Base-by-base conservation (phyloP, 2,113 vertebrate genomes). In the Aegypius monachus region DNA sequence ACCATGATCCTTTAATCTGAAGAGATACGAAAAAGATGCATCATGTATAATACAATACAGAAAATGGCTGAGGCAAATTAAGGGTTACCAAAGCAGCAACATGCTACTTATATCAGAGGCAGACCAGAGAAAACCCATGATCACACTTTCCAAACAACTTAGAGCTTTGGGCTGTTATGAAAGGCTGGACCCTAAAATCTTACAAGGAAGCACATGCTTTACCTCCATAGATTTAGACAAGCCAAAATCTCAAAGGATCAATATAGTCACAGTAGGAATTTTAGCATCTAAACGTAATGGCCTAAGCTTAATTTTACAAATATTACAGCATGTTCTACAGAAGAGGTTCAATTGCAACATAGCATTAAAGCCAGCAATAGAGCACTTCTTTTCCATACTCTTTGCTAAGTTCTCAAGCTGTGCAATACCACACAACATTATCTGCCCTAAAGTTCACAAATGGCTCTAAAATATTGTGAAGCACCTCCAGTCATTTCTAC, bases 1-100 rank as follows among this genome's bases (percentile, higher is more conserved):
- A 99, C 99, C 99, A 99, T 6, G 99, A 99, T 61, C 99, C 99
- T 98, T 99, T 99, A 96, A 99, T 99, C 99, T 99, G 97, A 93
- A 98, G 94, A 98, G 89, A 98, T 71, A 97, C 62, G 62, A 95
- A 96, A 3, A 80, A 22, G 29, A 83, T 52, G 26, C 26, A 48
- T 86, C 56, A 95, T 34, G 93, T 40, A 61, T 10, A 77, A 43
- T 4, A 19, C 20, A 67, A 82, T 23, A 81, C 5, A 40, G 38
- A 75, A 80, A 89, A 75, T 7, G 14, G 18, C 8, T 53, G 6
- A 56, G 62, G 74, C 10, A 87, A 84, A 75, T 61, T 34, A 59
- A 74, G 43, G 43, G n/a, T 65, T 87, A 74, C 27, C 36, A 52
- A 67, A 67, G 73, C 58, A 90, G 40, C 40, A 91, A 66, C 5